Evolutionary conservation across 2,888 invertebrate species (phyloP).

Genomic region (Corythucha ciliata): DNA sequence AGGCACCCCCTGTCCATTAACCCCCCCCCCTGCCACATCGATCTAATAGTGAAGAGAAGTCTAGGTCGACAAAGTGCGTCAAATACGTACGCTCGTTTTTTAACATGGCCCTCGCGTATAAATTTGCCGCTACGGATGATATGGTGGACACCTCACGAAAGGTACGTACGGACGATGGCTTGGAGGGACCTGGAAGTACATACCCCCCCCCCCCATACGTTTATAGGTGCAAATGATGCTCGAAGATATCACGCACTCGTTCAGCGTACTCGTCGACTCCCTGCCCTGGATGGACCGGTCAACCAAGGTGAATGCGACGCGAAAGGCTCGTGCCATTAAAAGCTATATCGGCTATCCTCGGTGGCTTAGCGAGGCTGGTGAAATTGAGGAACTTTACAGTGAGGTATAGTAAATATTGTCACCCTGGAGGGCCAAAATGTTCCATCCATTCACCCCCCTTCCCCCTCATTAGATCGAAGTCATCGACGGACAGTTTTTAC

Average conservation of each 20-base stretch:
- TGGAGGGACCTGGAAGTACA: not conserved
- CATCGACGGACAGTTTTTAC: slow-evolving; percentile 31
- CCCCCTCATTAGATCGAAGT: slow-evolving; percentile 31
- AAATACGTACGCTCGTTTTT: slow-evolving; percentile 42
- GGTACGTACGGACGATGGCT: slow-evolving; percentile 40
- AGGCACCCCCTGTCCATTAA: not conserved
- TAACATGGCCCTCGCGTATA: slow-evolving; percentile 54
- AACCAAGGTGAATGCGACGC: slow-evolving; percentile 63
- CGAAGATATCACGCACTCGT: slow-evolving; percentile 59
- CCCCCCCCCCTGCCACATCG: not conserved
- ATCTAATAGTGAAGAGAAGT: slow-evolving; percentile 2
- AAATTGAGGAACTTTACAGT: slow-evolving; percentile 57
- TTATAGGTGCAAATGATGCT: slow-evolving; percentile 60
- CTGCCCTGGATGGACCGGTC: slow-evolving; percentile 67
- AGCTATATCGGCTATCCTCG: slow-evolving; percentile 68
- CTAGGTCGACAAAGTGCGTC: slow-evolving; percentile 35
- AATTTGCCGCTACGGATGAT: slow-evolving; percentile 55
- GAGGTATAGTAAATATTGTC: slow-evolving; percentile 44
- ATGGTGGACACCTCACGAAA: slow-evolving; percentile 53
- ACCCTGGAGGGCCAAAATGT: not conserved
- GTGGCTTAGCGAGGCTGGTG: slow-evolving; percentile 59
- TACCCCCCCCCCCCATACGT: not conserved
- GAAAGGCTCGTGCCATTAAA: slow-evolving; percentile 63
- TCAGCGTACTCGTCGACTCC: slow-evolving; percentile 54
- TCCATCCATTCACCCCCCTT: not conserved